Evolutionary conservation across 2,113 vertebrate genomes (phyloP).

Genomic region (Myotis davidii): DNA sequence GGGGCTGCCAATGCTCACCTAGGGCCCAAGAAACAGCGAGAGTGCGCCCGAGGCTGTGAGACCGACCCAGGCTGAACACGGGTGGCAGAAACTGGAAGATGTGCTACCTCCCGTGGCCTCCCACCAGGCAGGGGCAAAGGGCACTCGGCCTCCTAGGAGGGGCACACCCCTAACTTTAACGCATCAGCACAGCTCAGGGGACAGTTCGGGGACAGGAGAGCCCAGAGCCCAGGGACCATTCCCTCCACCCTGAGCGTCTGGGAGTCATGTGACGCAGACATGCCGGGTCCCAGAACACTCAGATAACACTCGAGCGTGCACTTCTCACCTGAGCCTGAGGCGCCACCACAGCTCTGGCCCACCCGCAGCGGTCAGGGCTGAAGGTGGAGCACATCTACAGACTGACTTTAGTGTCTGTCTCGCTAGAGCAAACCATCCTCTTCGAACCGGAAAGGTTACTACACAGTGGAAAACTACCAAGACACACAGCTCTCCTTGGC

Average conservation of each 20-base stretch:
- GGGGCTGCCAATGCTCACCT: constrained; percentile 99
- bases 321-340: background rate
- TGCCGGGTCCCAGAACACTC: background rate
- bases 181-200: background rate
- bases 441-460: background rate
- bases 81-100: background rate
- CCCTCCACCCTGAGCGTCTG: fast-evolving
- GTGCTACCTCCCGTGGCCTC: background rate
- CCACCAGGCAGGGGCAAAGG: background rate
- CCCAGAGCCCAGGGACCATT: too few relatives aligned
- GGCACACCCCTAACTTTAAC: background rate
- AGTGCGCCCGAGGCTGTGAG: background rate
- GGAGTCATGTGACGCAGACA: background rate
- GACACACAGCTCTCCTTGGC: background rate
- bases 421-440: background rate
- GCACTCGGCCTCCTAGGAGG: background rate
- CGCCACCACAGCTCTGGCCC: background rate
- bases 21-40: background rate
- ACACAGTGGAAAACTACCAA: background rate
- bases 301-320: background rate
- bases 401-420: background rate
- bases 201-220: background rate
- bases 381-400: background rate
- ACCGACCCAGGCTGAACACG: background rate
- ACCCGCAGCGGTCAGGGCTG: background rate